These are phyloP conservation scores for Sebastes schlegelii DNA, from an alignment of 2,113 vertebrate species.

Conservation along the genomic window DNA sequence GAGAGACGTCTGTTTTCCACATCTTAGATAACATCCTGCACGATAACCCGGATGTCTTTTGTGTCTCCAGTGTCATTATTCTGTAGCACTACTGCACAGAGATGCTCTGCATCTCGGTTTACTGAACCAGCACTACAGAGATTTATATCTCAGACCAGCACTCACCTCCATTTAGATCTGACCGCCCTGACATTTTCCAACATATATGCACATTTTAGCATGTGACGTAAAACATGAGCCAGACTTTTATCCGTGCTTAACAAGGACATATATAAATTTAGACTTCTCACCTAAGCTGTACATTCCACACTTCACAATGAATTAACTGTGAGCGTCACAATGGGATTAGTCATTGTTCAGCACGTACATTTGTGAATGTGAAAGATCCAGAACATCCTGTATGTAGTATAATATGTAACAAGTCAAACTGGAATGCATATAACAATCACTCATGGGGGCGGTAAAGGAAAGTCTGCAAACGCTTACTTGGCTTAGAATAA, in stretches of 20 bases:
- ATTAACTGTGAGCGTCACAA: neutral
- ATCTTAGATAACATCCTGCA: slow-evolving; percentile 33
- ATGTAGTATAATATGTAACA: neutral
- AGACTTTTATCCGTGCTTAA: neutral
- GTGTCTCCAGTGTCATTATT: slow-evolving; percentile 20
- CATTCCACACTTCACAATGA: slow-evolving; percentile 34
- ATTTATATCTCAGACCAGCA: slow-evolving; percentile 37
- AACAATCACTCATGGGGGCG: neutral
- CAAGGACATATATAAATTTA: slow-evolving; percentile 1
- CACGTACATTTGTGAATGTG: slow-evolving; percentile 38
- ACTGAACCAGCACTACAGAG: slow-evolving; percentile 19
- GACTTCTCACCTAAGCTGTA: slow-evolving; percentile 40
- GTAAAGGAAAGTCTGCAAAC: slow-evolving; percentile 18
- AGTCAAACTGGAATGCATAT: slow-evolving; percentile 23
- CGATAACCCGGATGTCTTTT: slow-evolving; percentile 16
- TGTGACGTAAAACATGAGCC: neutral
- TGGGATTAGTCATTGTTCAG: slow-evolving; percentile 31
- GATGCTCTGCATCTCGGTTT: slow-evolving; percentile 8
- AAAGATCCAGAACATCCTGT: slow-evolving; percentile 1
- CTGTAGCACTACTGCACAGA: neutral
- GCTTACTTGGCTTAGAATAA: neutral
- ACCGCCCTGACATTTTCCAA: neutral
- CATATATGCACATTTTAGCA: slow-evolving; percentile 3
- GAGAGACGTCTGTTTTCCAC: slow-evolving; percentile 39
- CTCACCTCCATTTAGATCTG: slow-evolving; percentile 14